A percentile compares a stretch with the other conserved stretches of the same genome.
Conservation (phyloP, 1,140 invertebrate species). For the Ganaspis sp. region DNA sequence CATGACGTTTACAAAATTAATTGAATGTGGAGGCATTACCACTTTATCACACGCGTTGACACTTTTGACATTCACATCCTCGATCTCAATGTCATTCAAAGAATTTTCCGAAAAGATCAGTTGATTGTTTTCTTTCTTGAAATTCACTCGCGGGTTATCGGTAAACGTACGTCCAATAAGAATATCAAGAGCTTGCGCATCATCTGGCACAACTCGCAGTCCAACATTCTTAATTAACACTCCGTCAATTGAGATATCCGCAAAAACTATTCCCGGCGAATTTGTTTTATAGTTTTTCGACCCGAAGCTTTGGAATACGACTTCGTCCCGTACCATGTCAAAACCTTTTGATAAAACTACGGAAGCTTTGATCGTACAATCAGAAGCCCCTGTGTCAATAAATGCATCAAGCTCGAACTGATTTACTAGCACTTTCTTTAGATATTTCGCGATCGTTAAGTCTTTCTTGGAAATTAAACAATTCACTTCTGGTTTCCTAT, state of each 20-base stretch:
- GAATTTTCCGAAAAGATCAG: slow-evolving; percentile 14
- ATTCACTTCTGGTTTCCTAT: not conserved
- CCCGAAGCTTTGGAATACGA: not conserved
- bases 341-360: not conserved
- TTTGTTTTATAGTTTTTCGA: not conserved
- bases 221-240: slow-evolving; percentile 11
- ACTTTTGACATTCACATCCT: too few species aligned
- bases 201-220: slow-evolving; percentile 31
- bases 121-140: slow-evolving; percentile 24
- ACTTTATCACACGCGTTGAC: too few species aligned
- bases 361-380: slow-evolving; percentile 36
- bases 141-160: slow-evolving; percentile 24
- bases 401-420: not conserved
- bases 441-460: not conserved
- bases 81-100: too few species aligned
- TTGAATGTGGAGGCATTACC: too few species aligned
- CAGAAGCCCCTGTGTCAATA: slow-evolving; percentile 40
- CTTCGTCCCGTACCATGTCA: slow-evolving; percentile 5
- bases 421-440: not conserved
- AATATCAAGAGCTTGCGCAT: slow-evolving; percentile 12
- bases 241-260: slow-evolving; percentile 13
- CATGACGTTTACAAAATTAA: too few species aligned
- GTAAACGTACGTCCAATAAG: slow-evolving; percentile 32
- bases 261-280: not conserved
- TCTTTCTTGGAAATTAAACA: not conserved